Conservation (phyloP, 2,888 invertebrate genomes). For the Pheosia gnoma region DNA sequence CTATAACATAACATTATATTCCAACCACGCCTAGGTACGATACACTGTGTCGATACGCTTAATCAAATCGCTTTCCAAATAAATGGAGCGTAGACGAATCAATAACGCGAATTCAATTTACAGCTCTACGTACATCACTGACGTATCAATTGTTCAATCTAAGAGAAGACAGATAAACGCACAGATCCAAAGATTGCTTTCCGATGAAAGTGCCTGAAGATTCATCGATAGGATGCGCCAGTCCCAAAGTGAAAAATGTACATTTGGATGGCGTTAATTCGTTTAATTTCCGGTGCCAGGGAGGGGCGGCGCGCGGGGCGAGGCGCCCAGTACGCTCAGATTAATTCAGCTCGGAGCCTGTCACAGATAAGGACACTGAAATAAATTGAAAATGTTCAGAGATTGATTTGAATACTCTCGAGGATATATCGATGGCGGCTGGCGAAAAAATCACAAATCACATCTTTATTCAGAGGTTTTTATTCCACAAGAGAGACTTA, state of each 20-base stretch:
- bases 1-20: constrained; percentile 54
- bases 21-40: constrained; percentile 61
- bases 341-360: constrained; percentile 82
- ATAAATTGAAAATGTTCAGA: constrained; percentile 85
- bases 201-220: constrained; percentile 79
- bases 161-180: constrained; percentile 80
- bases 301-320: constrained; percentile 47
- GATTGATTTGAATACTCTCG: constrained; percentile 83
- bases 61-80: constrained; percentile 76
- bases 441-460: constrained; percentile 63
- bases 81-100: constrained; percentile 77
- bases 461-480: constrained; percentile 58
- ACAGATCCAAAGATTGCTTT: constrained; percentile 74
- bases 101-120: constrained; percentile 81
- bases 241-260: constrained; percentile 83
- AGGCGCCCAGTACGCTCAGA: constrained; percentile 72
- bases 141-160: constrained; percentile 83
- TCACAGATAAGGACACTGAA: constrained; percentile 83
- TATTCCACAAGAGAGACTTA: constrained; percentile 45
- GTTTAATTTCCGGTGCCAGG: constrained; percentile 84
- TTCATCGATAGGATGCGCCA: constrained; percentile 80
- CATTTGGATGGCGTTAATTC: constrained; percentile 85
- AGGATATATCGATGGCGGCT: constrained; percentile 74
- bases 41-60: constrained; percentile 62
- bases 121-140: constrained; percentile 79